Evolutionary conservation across 2,797 vertebrate species (phyloP).

Genomic region (Tiaroga cobitis): DNA sequence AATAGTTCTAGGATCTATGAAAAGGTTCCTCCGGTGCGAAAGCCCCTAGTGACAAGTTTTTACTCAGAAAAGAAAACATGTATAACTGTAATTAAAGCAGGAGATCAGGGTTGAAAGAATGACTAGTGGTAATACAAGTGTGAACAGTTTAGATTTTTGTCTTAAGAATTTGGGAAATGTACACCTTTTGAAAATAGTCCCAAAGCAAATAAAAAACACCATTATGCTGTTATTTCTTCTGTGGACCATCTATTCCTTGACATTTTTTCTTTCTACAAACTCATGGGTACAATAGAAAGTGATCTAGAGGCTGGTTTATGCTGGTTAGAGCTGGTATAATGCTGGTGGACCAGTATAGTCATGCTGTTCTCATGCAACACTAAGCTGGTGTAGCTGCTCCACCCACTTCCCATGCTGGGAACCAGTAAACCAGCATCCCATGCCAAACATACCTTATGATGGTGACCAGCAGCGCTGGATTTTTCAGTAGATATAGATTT

Average conservation of each 20-base stretch:
- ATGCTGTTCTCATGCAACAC: too few relatives aligned
- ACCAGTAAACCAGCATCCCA: too few relatives aligned
- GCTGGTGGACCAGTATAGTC: background rate
- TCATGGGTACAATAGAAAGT: too few relatives aligned
- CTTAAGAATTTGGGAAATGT: background rate
- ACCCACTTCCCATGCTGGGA: background rate
- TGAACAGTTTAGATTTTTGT: background rate
- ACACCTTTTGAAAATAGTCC: background rate
- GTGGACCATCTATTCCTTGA: background rate
- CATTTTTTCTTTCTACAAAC: background rate
- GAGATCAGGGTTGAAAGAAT: background rate
- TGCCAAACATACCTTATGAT: too few relatives aligned
- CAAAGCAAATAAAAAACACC: background rate
- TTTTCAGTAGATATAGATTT: too few relatives aligned
- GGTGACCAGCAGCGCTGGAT: too few relatives aligned
- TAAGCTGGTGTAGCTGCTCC: too few relatives aligned
- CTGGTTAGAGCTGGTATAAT: background rate
- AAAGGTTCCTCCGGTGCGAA: too few relatives aligned
- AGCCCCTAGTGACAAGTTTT: too few relatives aligned
- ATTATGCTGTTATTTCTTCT: background rate
- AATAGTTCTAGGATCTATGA: too few relatives aligned
- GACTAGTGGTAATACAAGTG: background rate
- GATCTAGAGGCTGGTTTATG: background rate
- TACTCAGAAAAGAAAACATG: background rate
- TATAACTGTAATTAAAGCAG: background rate